These are phyloP conservation scores for Heliopora coerulea DNA, from an alignment of 92 coral and sea anemone genomes.

Conservation along the genomic window DNA sequence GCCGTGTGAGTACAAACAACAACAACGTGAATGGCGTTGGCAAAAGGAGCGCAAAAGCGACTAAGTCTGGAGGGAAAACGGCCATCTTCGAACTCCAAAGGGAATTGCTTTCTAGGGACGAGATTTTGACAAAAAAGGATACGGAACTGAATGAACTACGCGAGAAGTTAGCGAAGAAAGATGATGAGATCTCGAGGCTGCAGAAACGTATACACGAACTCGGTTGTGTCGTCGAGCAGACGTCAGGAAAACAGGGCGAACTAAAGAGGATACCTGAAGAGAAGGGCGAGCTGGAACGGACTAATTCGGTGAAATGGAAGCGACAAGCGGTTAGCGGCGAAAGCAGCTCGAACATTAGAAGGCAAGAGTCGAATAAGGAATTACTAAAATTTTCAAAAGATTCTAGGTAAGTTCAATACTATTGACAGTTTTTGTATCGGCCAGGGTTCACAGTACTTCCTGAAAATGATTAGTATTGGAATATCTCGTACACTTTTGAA, in stretches of 20 bases:
- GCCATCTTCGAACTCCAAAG: constrained; percentile 59
- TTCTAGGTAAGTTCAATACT: constrained; percentile 71
- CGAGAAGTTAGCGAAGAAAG: constrained; percentile 77
- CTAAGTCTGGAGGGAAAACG: constrained; percentile 16
- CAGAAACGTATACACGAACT: constrained; percentile 93
- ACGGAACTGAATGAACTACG: constrained; percentile 79
- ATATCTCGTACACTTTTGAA: no score
- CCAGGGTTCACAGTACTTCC: no score
- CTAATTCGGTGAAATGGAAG: constrained; percentile 68
- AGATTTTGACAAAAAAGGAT: constrained; percentile 77
- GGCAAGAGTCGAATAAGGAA: constrained; percentile 67
- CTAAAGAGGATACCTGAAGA: constrained; percentile 71
- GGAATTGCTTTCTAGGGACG: constrained; percentile 81
- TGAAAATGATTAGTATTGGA: no score
- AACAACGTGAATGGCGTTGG: constrained; percentile 14
- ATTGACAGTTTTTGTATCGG: no score
- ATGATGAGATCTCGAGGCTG: constrained; percentile 69
- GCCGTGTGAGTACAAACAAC: constrained; percentile 63
- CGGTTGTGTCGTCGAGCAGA: constrained; percentile 93
- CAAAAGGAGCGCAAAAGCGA: constrained; percentile 32
- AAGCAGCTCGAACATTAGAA: constrained; percentile 68
- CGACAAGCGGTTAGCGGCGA: constrained; percentile 98
- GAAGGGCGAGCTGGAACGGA: neutral
- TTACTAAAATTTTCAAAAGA: constrained; percentile 88
- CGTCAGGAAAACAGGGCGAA: constrained; percentile 46